Percentiles rank a stretch among this genome's conserved stretches.
Conservation (phyloP, 2,888 invertebrate species). For the Watsonalla binaria region DNA sequence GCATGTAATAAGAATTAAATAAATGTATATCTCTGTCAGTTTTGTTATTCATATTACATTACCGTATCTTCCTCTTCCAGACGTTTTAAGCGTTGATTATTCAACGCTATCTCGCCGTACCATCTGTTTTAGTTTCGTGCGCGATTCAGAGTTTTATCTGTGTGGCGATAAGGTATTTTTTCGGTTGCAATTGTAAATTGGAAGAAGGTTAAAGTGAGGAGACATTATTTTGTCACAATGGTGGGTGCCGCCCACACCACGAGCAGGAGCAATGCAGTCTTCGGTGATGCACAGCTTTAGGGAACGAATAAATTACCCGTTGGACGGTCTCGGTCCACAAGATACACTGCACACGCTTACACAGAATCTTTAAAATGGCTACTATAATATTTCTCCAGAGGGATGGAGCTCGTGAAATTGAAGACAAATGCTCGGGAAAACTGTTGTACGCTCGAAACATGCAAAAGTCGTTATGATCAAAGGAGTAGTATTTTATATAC, state of each 20-base stretch:
- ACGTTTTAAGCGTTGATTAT: slow-evolving; percentile 79
- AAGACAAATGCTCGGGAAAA: slow-evolving; percentile 14
- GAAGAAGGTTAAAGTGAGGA: slow-evolving; percentile 65
- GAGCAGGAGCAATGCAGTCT: slow-evolving; percentile 61
- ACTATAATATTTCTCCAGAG: slow-evolving; percentile 45
- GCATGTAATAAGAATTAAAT: slow-evolving; percentile 72
- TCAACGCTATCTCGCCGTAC: slow-evolving; percentile 69
- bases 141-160: slow-evolving; percentile 38
- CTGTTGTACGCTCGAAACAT: background rate
- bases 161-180: slow-evolving; percentile 48
- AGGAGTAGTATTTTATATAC: background rate
- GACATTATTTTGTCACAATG: slow-evolving; percentile 78
- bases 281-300: slow-evolving; percentile 75
- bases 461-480: background rate
- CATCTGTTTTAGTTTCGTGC: slow-evolving; percentile 53
- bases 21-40: slow-evolving; percentile 72
- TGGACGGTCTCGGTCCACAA: slow-evolving; percentile 46
- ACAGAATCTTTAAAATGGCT: slow-evolving; percentile 53
- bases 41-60: slow-evolving; percentile 78
- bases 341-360: slow-evolving; percentile 56
- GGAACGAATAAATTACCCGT: slow-evolving; percentile 74
- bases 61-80: slow-evolving; percentile 78
- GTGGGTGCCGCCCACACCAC: slow-evolving; percentile 72
- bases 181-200: slow-evolving; percentile 29
- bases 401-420: slow-evolving; percentile 6